Percentiles rank a stretch among this genome's conserved stretches.
Evolutionary conservation across 2,113 vertebrate species (phyloP).

Genomic region (Carollia perspicillata): DNA sequence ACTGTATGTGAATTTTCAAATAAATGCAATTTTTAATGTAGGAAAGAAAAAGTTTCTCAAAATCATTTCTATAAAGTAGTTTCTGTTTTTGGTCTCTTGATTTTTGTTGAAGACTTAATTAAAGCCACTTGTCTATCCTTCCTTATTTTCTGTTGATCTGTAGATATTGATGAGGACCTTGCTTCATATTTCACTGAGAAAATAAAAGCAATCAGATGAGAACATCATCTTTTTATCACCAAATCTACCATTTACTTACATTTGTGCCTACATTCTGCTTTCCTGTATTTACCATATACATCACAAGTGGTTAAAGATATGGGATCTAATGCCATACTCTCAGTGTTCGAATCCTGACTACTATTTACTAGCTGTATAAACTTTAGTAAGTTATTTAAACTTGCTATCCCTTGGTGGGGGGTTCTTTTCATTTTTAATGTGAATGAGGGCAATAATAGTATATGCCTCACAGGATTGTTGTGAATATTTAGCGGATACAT

Average conservation of each 20-base stretch:
- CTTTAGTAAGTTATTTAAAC: conserved; percentile 8
- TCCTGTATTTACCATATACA: neutral
- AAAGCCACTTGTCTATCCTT: neutral
- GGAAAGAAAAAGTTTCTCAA: neutral
- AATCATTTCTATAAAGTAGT: conserved; percentile 36
- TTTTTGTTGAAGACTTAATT: conserved; percentile 33
- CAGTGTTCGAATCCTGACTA: neutral
- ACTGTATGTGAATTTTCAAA: conserved; percentile 53
- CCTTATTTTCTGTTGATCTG: conserved; percentile 16
- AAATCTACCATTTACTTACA: neutral
- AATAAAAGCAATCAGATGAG: neutral
- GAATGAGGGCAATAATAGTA: neutral
- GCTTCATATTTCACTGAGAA: neutral
- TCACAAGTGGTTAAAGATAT: neutral
- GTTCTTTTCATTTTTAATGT: neutral
- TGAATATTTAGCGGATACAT: neutral
- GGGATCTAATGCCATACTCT: neutral
- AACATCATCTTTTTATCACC: neutral
- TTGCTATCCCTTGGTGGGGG: neutral
- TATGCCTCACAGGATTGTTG: neutral
- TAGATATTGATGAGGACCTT: neutral
- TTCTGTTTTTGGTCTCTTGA: conserved; percentile 30
- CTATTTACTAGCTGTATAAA: neutral
- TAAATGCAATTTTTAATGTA: conserved; percentile 63
- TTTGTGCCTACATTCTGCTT: neutral